A percentile compares a stretch with the other conserved stretches of the same genome.
Conservation (phyloP, 2,113 vertebrate species). For the Lagopus leucura region DNA sequence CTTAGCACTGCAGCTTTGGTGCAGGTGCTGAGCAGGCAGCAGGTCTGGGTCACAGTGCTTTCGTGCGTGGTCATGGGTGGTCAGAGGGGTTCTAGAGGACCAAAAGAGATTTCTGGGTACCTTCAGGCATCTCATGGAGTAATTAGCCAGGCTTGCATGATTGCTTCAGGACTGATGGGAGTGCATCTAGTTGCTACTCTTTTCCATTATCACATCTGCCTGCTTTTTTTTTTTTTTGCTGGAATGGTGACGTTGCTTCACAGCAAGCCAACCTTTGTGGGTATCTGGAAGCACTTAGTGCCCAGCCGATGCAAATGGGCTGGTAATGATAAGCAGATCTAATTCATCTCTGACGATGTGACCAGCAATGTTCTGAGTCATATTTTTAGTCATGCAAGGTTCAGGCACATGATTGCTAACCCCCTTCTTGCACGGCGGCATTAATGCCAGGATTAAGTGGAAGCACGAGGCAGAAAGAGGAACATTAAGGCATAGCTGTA, state of each 20-base stretch:
- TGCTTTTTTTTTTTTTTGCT: not conserved
- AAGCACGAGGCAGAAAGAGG: not conserved
- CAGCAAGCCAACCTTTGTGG: not conserved
- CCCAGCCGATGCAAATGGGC: not conserved
- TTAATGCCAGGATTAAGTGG: not conserved
- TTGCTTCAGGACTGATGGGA: not conserved
- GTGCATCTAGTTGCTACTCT: not conserved
- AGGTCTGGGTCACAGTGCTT: not conserved
- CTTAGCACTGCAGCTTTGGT: fast-evolving
- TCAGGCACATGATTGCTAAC: not conserved
- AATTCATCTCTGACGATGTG: not conserved
- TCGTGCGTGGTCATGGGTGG: fast-evolving
- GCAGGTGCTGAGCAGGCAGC: not conserved
- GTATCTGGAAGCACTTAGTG: not conserved
- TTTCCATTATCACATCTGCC: not conserved
- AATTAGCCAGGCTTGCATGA: not conserved
- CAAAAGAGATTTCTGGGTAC: not conserved
- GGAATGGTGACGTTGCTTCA: not conserved
- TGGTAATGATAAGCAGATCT: not conserved
- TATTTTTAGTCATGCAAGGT: not conserved
- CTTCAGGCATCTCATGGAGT: not conserved
- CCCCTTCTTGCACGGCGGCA: not conserved
- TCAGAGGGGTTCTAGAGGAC: not conserved
- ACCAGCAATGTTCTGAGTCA: conserved; percentile 22
- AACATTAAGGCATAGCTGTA: not conserved